Conservation (phyloP, 2,113 vertebrate genomes). For the Phalacrocorax pelagicus region DNA sequence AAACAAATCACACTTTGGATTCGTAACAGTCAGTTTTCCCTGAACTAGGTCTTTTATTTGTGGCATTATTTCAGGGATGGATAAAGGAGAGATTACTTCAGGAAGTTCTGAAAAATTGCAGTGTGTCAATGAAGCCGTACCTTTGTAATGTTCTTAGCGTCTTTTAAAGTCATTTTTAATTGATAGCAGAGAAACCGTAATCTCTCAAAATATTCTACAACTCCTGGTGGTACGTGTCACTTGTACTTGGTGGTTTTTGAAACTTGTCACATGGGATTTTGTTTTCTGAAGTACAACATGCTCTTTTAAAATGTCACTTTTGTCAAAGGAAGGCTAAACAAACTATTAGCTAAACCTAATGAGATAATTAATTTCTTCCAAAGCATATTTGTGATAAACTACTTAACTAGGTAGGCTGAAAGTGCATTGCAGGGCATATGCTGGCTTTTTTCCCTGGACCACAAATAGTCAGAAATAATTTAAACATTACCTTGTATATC, state of each 20-base stretch:
- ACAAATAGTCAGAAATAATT: background rate
- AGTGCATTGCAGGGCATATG: background rate
- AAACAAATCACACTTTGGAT: background rate
- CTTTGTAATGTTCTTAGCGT: background rate
- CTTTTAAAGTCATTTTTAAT: background rate
- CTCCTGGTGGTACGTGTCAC: background rate
- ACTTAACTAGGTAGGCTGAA: background rate
- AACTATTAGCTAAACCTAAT: slow-evolving; percentile 35
- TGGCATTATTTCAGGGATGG: background rate
- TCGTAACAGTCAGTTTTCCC: background rate
- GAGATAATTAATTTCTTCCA: slow-evolving; percentile 57
- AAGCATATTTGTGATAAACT: slow-evolving; percentile 22
- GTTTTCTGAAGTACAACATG: slow-evolving; percentile 20
- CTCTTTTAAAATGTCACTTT: slow-evolving; percentile 44
- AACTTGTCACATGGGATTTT: background rate
- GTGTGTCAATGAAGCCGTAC: background rate
- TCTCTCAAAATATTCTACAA: background rate
- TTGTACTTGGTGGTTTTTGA: background rate
- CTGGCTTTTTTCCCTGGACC: background rate
- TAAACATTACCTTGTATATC: background rate
- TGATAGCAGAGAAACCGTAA: background rate
- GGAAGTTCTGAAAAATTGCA: background rate
- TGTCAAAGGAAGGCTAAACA: slow-evolving; percentile 26
- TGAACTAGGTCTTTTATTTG: background rate
- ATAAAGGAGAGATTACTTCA: background rate